Base-by-base conservation (phyloP, 2,888 invertebrate species). In the Tanytarsus gracilentus region DNA sequence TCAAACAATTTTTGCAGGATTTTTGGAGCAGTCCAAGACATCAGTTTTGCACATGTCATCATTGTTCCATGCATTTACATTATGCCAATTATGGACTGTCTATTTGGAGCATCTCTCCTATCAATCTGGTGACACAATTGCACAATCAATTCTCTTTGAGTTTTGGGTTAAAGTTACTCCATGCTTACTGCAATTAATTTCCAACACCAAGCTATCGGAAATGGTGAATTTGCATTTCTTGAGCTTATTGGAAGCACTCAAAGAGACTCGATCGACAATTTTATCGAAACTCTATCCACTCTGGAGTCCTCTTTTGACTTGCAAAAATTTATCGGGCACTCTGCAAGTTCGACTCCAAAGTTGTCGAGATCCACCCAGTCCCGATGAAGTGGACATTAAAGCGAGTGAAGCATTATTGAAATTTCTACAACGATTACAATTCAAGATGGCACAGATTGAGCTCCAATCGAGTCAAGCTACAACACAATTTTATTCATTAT, bases 151-250 rank as follows among this genome's bases (percentile, higher is more conserved):
- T 64, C 79, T 98, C 60, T 84, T 96, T 66, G 97, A 98, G 76
- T 99, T 99, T 79, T 99, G 99, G 99, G 91, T 92, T 55, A 91
- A 97, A 74, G 89, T 99, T 5, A 97, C 98, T 36, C 98, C 98
- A 0, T 91, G 89, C 63, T 86, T 99, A 62, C 77, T 99, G 63
- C 94, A 97, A 71, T 78, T 99, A 61, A 85, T 98, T 33, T 86
- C 89, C 9, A 88, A 90, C 69, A 89, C 95, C 9, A 96, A 91
- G 93, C 75, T 98, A 62, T 93, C 97, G 1, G 98, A 99, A 77
- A 97, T 95, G 78, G 96, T 99, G 8, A 98, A 96, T 73, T 78
- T 97, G 2, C 98, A 99, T 71, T 97, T 99, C 73, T 76, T 99
- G 63, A 93, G 90, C 69, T 79, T 98, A 63, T 79, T 99, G 70